Percentiles rank a stretch among this genome's conserved stretches.
Conservation (phyloP, 2,797 vertebrate species). For the Lutjanus argentimaculatus region DNA sequence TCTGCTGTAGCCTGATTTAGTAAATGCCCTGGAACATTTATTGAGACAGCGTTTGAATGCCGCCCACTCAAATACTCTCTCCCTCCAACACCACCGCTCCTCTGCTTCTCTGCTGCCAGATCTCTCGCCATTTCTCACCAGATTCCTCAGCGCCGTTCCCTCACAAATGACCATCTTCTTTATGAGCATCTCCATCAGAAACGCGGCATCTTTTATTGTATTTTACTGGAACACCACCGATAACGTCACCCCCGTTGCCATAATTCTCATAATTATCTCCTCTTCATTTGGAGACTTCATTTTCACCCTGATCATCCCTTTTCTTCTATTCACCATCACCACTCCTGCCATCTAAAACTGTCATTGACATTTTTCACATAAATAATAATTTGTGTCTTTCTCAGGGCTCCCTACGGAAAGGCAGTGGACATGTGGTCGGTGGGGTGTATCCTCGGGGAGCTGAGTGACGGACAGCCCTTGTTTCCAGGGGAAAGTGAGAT, state of each 20-base stretch:
- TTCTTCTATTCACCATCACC: constrained; percentile 10
- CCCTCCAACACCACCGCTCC: constrained; percentile 74
- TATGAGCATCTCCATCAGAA: constrained; percentile 30
- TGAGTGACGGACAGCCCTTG: constrained; percentile 97
- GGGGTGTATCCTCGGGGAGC: constrained; percentile 97
- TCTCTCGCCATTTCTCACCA: constrained; percentile 90
- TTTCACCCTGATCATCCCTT: constrained; percentile 8
- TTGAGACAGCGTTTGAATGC: constrained; percentile 82
- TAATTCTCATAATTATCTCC: constrained; percentile 1
- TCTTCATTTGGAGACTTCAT: constrained; percentile 12
- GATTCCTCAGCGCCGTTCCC: constrained; percentile 85
- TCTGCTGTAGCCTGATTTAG: constrained; percentile 82
- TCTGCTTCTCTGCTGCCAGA: constrained; percentile 76
- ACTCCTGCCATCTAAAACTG: background rate
- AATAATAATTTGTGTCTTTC: constrained; percentile 2
- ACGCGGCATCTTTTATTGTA: constrained; percentile 27
- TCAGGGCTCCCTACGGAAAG: constrained; percentile 96
- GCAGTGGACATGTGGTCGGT: constrained; percentile 99
- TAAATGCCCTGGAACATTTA: constrained; percentile 85
- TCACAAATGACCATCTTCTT: constrained; percentile 58
- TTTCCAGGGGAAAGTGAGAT: constrained; percentile 99
- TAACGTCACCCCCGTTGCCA: background rate
- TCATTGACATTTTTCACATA: background rate
- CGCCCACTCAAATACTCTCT: constrained; percentile 83
- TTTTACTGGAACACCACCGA: background rate